Evolutionary conservation across 53 echinoderm and acorn worm species (phyloP).

Genomic region (Actinopyga echinites): DNA sequence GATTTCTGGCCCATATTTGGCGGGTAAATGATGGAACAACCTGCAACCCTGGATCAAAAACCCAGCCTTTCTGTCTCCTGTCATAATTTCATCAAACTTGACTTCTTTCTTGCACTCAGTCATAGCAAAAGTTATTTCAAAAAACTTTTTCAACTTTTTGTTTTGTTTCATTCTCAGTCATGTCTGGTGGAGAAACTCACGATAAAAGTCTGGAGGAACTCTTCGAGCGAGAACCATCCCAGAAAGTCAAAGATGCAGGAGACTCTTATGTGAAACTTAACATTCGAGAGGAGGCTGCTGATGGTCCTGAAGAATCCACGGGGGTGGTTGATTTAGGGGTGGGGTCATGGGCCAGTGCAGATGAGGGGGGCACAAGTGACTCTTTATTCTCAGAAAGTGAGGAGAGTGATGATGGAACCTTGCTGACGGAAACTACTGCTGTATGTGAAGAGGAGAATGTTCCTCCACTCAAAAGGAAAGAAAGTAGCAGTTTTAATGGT

Average conservation of each 20-base stretch:
- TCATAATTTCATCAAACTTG: too few relatives aligned
- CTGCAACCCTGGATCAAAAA: too few relatives aligned
- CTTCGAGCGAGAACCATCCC: not conserved
- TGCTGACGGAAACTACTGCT: not conserved
- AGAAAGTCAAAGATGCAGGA: not conserved
- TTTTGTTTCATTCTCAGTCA: not conserved
- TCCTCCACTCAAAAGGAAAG: too few relatives aligned
- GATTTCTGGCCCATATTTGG: too few relatives aligned
- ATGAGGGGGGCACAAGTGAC: slow-evolving; percentile 19
- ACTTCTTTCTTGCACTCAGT: too few relatives aligned
- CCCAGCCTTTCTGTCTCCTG: too few relatives aligned
- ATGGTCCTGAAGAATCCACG: not conserved
- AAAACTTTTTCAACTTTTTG: not conserved
- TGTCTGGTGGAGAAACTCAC: not conserved
- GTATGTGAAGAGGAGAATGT: not conserved
- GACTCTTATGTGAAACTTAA: not conserved
- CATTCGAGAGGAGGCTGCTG: too few relatives aligned
- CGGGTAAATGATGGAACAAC: too few relatives aligned
- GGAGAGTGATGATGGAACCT: not conserved
- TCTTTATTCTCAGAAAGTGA: slow-evolving; percentile 22
- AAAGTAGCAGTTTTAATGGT: too few relatives aligned
- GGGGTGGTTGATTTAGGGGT: not conserved
- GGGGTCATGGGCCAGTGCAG: not conserved
- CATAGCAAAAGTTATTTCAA: too few relatives aligned
- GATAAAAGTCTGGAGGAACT: not conserved